Conservation (phyloP, 2,888 invertebrate species). For the Cecidostiba fungosa region DNA sequence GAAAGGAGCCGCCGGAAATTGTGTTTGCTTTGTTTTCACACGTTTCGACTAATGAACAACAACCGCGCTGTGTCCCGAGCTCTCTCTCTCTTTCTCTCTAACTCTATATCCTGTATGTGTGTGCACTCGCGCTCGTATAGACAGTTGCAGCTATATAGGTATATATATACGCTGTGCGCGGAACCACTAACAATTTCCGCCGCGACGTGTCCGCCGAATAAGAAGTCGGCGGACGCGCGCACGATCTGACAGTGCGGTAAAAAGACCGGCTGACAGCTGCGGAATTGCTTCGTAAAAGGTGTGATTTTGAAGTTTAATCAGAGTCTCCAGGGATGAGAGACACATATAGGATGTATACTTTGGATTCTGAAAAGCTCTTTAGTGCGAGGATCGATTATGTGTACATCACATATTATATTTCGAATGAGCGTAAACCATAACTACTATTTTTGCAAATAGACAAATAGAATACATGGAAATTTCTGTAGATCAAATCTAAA, state of each 20-base stretch:
- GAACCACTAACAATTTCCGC: conserved; percentile 3
- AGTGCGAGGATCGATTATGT: no score
- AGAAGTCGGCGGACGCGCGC: conserved; percentile 5
- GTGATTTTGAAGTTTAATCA: conserved; percentile 14
- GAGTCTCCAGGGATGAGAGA: neutral
- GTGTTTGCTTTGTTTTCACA: conserved; percentile 51
- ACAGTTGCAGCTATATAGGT: neutral
- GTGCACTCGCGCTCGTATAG: neutral
- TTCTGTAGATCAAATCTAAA: neutral
- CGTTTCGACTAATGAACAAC: conserved; percentile 29
- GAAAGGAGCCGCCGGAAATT: conserved; percentile 54
- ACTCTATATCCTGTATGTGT: neutral
- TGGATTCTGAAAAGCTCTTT: neutral
- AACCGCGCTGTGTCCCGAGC: neutral
- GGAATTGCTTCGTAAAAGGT: conserved; percentile 16
- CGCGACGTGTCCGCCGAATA: neutral
- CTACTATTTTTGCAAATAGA: no score
- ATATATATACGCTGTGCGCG: neutral
- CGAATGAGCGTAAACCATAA: no score
- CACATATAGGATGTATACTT: neutral
- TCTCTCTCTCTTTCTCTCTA: neutral
- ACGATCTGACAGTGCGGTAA: neutral
- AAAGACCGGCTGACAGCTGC: neutral
- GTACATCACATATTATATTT: no score
- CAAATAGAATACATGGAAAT: no score